A percentile compares a stretch with the other conserved stretches of the same genome.
phyloP scores from a whole-genome alignment of 2,888 invertebrate species.

The Catocala sponsa region DNA sequence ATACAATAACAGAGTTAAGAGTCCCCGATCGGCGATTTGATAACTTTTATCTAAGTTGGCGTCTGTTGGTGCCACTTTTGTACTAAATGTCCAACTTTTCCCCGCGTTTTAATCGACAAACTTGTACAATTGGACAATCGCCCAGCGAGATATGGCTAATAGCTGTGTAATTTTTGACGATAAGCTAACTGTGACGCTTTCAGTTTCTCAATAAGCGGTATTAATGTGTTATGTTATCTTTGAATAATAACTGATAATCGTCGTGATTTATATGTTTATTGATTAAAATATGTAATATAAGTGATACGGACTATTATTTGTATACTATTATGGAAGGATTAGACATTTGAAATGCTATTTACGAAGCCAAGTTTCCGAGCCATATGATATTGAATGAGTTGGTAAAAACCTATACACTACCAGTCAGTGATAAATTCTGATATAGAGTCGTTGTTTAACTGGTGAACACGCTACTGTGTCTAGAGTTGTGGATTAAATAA shows the following conservation, averaged over 20 bases:
- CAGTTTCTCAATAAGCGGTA: slow-evolving; percentile 39
- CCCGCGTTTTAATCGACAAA: slow-evolving; percentile 72
- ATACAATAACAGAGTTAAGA: slow-evolving; percentile 24
- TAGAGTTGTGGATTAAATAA: too few relatives aligned
- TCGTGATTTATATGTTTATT: slow-evolving; percentile 16
- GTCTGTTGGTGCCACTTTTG: slow-evolving; percentile 56
- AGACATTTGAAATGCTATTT: too few relatives aligned
- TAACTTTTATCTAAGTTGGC: slow-evolving; percentile 70
- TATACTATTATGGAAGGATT: too few relatives aligned
- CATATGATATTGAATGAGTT: too few relatives aligned
- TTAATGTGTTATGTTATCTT: slow-evolving; percentile 38
- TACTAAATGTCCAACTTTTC: slow-evolving; percentile 64
- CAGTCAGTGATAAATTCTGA: too few relatives aligned
- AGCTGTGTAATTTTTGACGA: slow-evolving; percentile 64
- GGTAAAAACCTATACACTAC: too few relatives aligned
- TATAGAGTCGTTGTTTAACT: too few relatives aligned
- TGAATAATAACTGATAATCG: slow-evolving; percentile 25
- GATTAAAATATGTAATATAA: slow-evolving; percentile 16
- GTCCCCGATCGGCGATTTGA: slow-evolving; percentile 53
- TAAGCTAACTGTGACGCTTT: slow-evolving; percentile 56
- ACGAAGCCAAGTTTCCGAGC: too few relatives aligned
- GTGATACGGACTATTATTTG: neutral
- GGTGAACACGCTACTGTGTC: too few relatives aligned
- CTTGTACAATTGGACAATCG: slow-evolving; percentile 74
- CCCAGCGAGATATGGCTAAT: slow-evolving; percentile 66